These are phyloP conservation scores for Gandaritis pyraliata DNA, from an alignment of 2,888 invertebrate species.

Conservation along the genomic window DNA sequence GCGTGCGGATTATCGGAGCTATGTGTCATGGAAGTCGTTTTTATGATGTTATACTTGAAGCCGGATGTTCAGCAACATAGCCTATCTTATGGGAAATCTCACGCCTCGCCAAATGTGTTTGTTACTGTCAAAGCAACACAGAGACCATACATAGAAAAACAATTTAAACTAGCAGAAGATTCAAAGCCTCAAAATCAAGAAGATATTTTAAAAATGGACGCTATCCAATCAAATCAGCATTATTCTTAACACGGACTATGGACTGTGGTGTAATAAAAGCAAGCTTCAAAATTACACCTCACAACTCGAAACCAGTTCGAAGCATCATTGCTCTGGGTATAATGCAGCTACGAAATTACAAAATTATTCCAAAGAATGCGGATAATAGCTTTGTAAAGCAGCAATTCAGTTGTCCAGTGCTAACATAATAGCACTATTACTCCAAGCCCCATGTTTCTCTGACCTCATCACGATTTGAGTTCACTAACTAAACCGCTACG, in stretches of 20 bases:
- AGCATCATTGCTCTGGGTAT: constrained; percentile 11
- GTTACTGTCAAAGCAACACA: neutral
- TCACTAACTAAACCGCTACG: constrained; percentile 69
- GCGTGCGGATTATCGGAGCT: neutral
- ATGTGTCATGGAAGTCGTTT: neutral
- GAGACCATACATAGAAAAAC: neutral
- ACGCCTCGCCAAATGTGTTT: too few relatives aligned
- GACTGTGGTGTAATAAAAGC: constrained; percentile 1
- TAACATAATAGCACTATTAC: constrained; percentile 47
- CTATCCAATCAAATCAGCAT: neutral
- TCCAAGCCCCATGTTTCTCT: constrained; percentile 48
- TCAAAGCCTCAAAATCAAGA: too few relatives aligned
- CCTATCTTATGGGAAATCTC: too few relatives aligned
- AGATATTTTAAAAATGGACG: neutral
- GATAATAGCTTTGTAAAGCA: constrained; percentile 39
- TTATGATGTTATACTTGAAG: neutral
- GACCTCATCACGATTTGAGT: constrained; percentile 61
- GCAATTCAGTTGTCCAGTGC: constrained; percentile 39
- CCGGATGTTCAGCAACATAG: neutral
- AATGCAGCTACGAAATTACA: constrained; percentile 18
- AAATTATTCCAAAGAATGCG: constrained; percentile 30
- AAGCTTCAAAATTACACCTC: constrained; percentile 2
- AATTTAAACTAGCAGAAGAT: too few relatives aligned
- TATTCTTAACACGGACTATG: neutral
- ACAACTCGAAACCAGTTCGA: constrained; percentile 9